phyloP scores from a whole-genome alignment of 2,888 invertebrate genomes.

The Choreutis nemorana region DNA sequence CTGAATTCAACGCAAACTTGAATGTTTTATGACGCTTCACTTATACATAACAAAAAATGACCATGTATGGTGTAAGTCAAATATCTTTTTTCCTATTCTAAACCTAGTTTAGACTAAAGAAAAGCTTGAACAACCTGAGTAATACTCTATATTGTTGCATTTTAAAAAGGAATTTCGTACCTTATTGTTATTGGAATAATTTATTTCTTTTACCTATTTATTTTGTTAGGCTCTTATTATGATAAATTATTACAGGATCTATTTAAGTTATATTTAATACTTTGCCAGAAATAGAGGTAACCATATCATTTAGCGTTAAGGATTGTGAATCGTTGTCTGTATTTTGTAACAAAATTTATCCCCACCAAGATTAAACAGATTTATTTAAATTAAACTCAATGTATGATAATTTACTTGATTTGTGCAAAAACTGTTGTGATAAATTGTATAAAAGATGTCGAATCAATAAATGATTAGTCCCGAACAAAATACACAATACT shows the following conservation, averaged over 20 bases:
- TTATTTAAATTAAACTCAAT: too few relatives aligned
- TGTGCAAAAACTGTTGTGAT: too few relatives aligned
- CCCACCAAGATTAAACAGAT: constrained; percentile 44
- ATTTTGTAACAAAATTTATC: constrained; percentile 19
- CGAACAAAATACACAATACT: too few relatives aligned
- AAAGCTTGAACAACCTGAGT: too few relatives aligned
- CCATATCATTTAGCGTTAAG: constrained; percentile 29
- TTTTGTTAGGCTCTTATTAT: background rate
- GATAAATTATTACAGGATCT: constrained; percentile 8
- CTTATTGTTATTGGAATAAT: constrained; percentile 11
- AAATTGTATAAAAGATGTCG: too few relatives aligned
- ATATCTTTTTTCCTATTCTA: constrained; percentile 37
- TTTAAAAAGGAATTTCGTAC: too few relatives aligned
- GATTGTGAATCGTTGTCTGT: constrained; percentile 7
- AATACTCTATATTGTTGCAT: too few relatives aligned
- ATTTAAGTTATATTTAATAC: too few relatives aligned
- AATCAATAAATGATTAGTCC: too few relatives aligned
- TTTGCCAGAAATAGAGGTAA: constrained; percentile 41
- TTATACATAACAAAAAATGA: constrained; percentile 7
- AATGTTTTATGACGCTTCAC: constrained; percentile 7
- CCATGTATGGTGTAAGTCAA: constrained; percentile 28
- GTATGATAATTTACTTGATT: too few relatives aligned
- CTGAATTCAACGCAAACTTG: constrained; percentile 54
- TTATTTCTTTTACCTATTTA: constrained; percentile 2
- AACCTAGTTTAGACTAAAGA: constrained; percentile 37